phyloP scores from a whole-genome alignment of 1,140 invertebrate species.

The Drosophila malerkotliana region DNA sequence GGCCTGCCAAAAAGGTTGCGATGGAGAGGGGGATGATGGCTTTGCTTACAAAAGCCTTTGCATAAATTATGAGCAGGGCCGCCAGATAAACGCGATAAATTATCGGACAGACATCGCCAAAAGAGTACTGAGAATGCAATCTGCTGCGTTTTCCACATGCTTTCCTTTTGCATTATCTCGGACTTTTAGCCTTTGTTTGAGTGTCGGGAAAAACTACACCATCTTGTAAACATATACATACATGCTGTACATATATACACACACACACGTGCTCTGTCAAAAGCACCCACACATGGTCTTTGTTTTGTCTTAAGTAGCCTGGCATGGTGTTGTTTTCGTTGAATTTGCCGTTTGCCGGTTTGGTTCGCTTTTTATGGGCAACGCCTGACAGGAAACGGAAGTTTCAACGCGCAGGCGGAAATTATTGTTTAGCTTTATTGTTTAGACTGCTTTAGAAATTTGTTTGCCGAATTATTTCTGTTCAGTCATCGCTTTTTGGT shows the following conservation, averaged over 20 bases:
- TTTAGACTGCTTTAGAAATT: slow-evolving; percentile 80
- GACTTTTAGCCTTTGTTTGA: slow-evolving; percentile 45
- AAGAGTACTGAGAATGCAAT: slow-evolving; percentile 57
- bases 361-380: slow-evolving; percentile 58
- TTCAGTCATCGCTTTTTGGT: slow-evolving; percentile 60
- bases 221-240: slow-evolving; percentile 15
- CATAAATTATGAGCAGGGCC: slow-evolving; percentile 70
- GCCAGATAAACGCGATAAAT: slow-evolving; percentile 78
- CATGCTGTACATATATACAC: background rate
- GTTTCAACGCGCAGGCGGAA: slow-evolving; percentile 76
- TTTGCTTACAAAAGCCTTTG: slow-evolving; percentile 63
- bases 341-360: slow-evolving; percentile 30
- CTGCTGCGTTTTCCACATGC: slow-evolving; percentile 53
- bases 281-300: slow-evolving; percentile 34
- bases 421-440: slow-evolving; percentile 81
- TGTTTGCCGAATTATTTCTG: slow-evolving; percentile 78
- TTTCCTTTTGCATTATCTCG: slow-evolving; percentile 11
- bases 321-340: slow-evolving; percentile 28
- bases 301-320: slow-evolving; percentile 72
- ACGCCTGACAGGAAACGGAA: slow-evolving; percentile 72
- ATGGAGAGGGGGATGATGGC: slow-evolving; percentile 1
- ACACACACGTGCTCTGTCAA: slow-evolving; percentile 2
- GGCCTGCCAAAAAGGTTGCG: slow-evolving; percentile 30
- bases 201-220: slow-evolving; percentile 57
- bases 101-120: slow-evolving; percentile 58